A percentile compares a stretch with the other conserved stretches of the same genome.
phyloP scores from a whole-genome alignment of 2,888 invertebrate species.

The Dryadula phaetusa region DNA sequence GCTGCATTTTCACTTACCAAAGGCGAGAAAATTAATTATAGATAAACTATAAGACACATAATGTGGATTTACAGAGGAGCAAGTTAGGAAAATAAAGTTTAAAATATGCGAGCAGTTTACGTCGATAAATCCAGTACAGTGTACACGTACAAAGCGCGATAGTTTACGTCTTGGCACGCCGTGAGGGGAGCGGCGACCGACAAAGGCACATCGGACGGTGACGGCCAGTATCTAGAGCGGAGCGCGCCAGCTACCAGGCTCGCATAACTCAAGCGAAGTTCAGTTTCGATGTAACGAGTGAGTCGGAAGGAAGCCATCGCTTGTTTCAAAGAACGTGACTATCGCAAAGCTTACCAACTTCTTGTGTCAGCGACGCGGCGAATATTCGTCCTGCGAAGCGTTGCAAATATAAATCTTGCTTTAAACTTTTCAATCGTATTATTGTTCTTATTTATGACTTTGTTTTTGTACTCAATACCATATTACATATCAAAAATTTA shows the following conservation, averaged over 20 bases:
- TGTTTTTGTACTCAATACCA: neutral
- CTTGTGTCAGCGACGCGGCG: conserved; percentile 10
- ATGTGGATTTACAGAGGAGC: neutral
- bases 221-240: conserved; percentile 1
- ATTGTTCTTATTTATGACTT: neutral
- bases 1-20: no score
- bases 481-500: no score
- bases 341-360: conserved; percentile 11
- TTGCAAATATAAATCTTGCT: conserved; percentile 10
- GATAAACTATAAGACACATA: no score
- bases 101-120: conserved; percentile 8
- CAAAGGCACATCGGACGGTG: conserved; percentile 3
- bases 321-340: conserved; percentile 28
- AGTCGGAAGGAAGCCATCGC: conserved; percentile 35
- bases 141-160: conserved; percentile 14
- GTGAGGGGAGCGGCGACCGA: neutral
- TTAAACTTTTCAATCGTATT: conserved; percentile 3
- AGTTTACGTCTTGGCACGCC: conserved; percentile 25
- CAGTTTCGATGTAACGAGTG: conserved; percentile 34
- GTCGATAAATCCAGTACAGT: conserved; percentile 20
- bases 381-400: conserved; percentile 6
- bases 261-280: conserved; percentile 23
- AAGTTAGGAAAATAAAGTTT: conserved; percentile 6
- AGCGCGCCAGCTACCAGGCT: conserved; percentile 13
- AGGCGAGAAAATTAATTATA: no score